phyloP scores from a whole-genome alignment of 2,888 invertebrate genomes.

The Drosophila tanythrix region DNA sequence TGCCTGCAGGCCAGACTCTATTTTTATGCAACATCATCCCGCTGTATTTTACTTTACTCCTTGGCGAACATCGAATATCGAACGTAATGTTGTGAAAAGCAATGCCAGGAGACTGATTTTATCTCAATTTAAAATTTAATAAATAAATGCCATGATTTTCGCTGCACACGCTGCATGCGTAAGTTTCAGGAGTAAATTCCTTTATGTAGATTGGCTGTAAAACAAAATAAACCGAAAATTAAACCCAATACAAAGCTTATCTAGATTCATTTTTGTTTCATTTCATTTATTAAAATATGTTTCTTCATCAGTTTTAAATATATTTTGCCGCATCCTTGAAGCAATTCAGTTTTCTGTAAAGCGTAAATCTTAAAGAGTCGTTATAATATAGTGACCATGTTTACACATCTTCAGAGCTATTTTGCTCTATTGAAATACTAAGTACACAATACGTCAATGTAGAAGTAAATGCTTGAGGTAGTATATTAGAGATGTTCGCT shows the following conservation, averaged over 20 bases:
- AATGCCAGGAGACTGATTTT: background rate
- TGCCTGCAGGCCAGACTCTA: background rate
- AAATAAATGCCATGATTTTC: background rate
- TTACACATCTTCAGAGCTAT: accelerated
- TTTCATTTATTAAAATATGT: background rate
- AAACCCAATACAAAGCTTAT: background rate
- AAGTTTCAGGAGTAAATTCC: no score
- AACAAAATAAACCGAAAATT: background rate
- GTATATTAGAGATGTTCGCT: no score
- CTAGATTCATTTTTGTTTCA: accelerated
- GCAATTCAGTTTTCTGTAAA: background rate
- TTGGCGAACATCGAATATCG: background rate
- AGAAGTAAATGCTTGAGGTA: background rate
- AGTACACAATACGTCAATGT: background rate
- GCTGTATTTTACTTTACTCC: background rate
- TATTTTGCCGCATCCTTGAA: background rate
- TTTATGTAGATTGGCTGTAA: background rate
- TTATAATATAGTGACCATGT: background rate
- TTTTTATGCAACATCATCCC: background rate
- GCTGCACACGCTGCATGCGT: no score
- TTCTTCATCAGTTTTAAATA: background rate
- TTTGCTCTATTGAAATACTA: background rate
- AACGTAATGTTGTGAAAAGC: background rate
- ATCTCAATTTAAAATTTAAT: background rate
- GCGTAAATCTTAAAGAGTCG: background rate